A percentile compares a stretch with the other conserved stretches of the same genome.
phyloP scores from a whole-genome alignment of 2,888 invertebrate species.

The Cetonia aurata region DNA sequence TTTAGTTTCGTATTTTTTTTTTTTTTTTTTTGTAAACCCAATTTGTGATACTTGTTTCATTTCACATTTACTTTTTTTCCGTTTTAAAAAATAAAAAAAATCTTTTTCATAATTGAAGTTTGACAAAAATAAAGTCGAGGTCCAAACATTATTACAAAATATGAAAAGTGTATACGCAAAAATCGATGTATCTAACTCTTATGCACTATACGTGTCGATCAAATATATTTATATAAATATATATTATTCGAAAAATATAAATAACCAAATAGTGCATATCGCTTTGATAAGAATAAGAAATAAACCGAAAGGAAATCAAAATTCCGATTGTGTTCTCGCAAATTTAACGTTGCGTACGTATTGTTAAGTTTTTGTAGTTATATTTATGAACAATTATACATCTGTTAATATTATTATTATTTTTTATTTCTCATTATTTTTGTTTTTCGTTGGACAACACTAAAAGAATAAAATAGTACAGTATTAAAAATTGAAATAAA shows the following conservation, averaged over 20 bases:
- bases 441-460: conserved; percentile 1
- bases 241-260: conserved; percentile 8
- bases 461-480: conserved; percentile 3
- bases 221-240: conserved; percentile 19
- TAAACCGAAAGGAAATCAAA: conserved; percentile 37
- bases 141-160: conserved; percentile 50
- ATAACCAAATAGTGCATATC: conserved; percentile 22
- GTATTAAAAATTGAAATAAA: conserved; percentile 5
- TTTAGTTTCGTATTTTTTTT: conserved; percentile 51
- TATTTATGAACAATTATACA: conserved; percentile 41
- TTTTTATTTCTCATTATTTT: not conserved
- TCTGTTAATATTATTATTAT: conserved; percentile 34
- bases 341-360: conserved; percentile 11
- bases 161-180: conserved; percentile 53
- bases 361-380: conserved; percentile 43
- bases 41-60: conserved; percentile 53
- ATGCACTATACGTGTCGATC: conserved; percentile 21
- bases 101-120: conserved; percentile 21
- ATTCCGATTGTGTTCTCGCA: conserved; percentile 42
- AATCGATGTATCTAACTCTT: conserved; percentile 33
- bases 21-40: conserved; percentile 25
- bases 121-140: conserved; percentile 50
- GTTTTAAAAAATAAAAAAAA: conserved; percentile 13
- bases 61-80: not conserved
- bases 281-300: conserved; percentile 21